These are phyloP conservation scores for Drosophila conformis DNA, from an alignment of 2,888 invertebrate species.

Conservation along the genomic window DNA sequence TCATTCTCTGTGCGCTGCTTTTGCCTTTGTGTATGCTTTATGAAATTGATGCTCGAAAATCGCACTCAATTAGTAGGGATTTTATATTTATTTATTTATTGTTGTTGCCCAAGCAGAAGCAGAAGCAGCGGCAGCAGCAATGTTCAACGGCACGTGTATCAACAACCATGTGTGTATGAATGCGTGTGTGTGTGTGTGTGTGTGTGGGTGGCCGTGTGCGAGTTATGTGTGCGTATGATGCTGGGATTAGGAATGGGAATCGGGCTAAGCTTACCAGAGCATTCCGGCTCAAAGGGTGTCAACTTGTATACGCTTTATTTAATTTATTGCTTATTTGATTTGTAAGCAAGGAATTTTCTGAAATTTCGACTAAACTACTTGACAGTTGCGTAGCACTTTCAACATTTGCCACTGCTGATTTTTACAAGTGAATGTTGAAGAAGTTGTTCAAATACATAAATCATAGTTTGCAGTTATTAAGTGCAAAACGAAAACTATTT, in stretches of 20 bases:
- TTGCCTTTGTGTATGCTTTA: conserved; percentile 63
- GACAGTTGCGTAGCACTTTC: conserved; percentile 17
- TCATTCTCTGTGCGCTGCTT: conserved; percentile 10
- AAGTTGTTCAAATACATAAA: conserved; percentile 4
- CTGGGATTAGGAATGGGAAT: conserved; percentile 2
- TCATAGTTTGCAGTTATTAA: conserved; percentile 10
- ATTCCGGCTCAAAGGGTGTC: conserved; percentile 68
- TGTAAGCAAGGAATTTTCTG: conserved; percentile 48
- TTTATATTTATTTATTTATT: conserved; percentile 81
- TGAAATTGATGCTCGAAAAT: conserved; percentile 81
- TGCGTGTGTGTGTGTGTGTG: conserved; percentile 1
- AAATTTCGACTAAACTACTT: conserved; percentile 32
- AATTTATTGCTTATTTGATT: conserved; percentile 69
- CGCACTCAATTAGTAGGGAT: conserved; percentile 80
- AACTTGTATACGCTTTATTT: conserved; percentile 71
- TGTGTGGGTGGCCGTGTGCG: conserved; percentile 7
- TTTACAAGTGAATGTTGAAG: conserved; percentile 13
- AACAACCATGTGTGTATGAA: conserved; percentile 27
- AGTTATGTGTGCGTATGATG: conserved; percentile 7
- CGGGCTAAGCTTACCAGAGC: conserved; percentile 39
- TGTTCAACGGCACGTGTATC: conserved; percentile 56
- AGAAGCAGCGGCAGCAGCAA: conserved; percentile 27
- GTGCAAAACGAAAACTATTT: background rate
- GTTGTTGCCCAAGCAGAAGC: conserved; percentile 51
- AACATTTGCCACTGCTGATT: conserved; percentile 13